Base-by-base conservation (phyloP, 92 coral and sea anemone genomes). In the Micromussa lordhowensis region DNA sequence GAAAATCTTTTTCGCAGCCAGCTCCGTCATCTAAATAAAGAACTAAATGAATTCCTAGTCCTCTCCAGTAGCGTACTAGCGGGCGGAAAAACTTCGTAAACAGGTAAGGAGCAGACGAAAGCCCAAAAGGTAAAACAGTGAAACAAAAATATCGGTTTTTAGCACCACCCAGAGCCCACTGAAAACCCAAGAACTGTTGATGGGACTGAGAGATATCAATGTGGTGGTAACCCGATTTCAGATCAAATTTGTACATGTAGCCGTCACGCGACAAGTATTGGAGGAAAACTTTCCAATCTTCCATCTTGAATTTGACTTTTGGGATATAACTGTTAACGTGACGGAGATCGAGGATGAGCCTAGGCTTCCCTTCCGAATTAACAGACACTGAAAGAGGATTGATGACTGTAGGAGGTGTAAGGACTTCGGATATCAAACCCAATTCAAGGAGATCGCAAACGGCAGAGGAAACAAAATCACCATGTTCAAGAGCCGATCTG, bases 241-340 rank as follows among this genome's bases (percentile, higher is more conserved):
- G 21, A 68, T 85, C 81, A 53, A 90, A 90, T 84, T 89, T 89
- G 66, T 36, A 64, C 68, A 77, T 80, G 36, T 34, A 90, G 0
- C 90, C 90, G 53, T 32, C 68, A 14, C 48, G 75, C 10, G 26
- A 36, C 1, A 74, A 26, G 81, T 54, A 82, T 19, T 81, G 30
- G 8, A 85, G 17, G 49, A 79, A 90, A 54, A 57, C 63, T 61
- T 86, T 85, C 90, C 90, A 85, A 79, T 90, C 92, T 36, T 90
- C 92, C 86, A 85, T 78, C 21, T 79, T 51, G 44, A 90, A 90
- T n/a, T 86, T 90, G 38, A 82, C 54, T 57, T 85, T 79, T 28
- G 90, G 81, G 51, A 85, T 71, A 78, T 30, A 30, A 24, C 55
- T 66, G 75, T 90, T 90, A 61, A 90, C 87, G 70, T 90, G 93